These are phyloP conservation scores for Aramus guarauna DNA, from an alignment of 2,113 vertebrate species.

Conservation along the genomic window DNA sequence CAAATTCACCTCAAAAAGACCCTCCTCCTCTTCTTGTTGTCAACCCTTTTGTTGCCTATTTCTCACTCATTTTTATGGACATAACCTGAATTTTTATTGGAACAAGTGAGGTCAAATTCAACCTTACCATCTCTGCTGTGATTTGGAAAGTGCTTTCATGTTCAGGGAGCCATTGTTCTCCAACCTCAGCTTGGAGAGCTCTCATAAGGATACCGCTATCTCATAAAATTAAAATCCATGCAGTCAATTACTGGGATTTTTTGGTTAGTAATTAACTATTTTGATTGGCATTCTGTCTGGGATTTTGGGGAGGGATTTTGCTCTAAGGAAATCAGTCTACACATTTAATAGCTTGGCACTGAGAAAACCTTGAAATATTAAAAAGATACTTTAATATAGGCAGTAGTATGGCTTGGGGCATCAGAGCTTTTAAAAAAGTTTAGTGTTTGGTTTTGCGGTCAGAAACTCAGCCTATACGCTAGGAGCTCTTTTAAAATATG, in stretches of 20 bases:
- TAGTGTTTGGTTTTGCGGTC: background rate
- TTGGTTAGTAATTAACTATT: constrained; percentile 37
- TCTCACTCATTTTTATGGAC: background rate
- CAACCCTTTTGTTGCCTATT: background rate
- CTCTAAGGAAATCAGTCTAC: constrained; percentile 4
- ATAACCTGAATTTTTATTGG: background rate
- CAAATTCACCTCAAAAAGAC: background rate
- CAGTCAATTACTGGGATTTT: constrained; percentile 25
- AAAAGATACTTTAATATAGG: constrained; percentile 5
- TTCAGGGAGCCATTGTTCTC: background rate
- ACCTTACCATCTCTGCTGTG: background rate
- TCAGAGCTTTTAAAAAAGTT: background rate
- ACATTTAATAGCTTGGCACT: constrained; percentile 26
- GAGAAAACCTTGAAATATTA: constrained; percentile 34
- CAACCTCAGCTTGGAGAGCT: background rate
- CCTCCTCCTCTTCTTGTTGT: background rate
- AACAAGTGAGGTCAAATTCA: background rate
- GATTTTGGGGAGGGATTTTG: constrained; percentile 10
- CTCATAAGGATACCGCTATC: background rate
- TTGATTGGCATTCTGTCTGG: constrained; percentile 27
- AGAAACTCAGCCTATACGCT: background rate
- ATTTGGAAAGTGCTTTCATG: constrained; percentile 11
- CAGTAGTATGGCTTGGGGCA: background rate
- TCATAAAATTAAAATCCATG: constrained; percentile 55
- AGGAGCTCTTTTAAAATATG: background rate